These are phyloP conservation scores for Probaryconus sp. DNA, from an alignment of 1,140 invertebrate species.

Conservation along the genomic window DNA sequence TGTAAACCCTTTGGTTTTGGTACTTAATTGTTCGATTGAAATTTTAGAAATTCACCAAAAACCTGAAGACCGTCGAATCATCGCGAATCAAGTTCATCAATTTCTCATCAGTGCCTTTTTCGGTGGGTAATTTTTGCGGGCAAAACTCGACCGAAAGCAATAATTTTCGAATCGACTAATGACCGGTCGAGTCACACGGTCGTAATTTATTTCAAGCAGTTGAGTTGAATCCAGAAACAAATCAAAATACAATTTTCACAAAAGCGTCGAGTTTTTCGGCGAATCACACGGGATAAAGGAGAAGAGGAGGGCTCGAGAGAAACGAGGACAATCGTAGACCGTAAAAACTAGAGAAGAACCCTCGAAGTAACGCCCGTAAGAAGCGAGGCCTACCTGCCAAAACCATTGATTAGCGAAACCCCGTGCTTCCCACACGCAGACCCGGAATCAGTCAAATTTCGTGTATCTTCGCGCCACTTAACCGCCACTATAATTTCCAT, in stretches of 20 bases:
- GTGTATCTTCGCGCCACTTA: constrained; percentile 73
- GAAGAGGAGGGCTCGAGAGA: constrained; percentile 10
- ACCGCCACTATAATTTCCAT: constrained; percentile 74
- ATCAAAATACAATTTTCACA: constrained; percentile 58
- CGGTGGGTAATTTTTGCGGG: constrained; percentile 26
- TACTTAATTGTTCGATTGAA: no score
- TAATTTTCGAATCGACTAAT: constrained; percentile 55
- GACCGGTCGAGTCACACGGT: constrained; percentile 38
- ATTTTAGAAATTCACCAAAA: no score
- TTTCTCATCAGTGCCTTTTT: constrained; percentile 37
- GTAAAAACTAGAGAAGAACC: no score
- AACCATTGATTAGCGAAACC: constrained; percentile 78
- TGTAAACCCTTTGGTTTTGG: no score
- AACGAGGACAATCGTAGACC: constrained; percentile 32
- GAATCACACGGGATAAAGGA: constrained; percentile 19
- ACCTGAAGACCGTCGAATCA: no score
- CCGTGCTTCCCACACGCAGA: constrained; percentile 75
- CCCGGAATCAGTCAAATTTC: constrained; percentile 71
- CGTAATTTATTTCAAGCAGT: constrained; percentile 54
- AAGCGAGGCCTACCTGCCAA: constrained; percentile 75
- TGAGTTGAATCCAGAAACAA: constrained; percentile 42
- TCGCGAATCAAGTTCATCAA: constrained; percentile 45
- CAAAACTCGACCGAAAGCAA: constrained; percentile 34
- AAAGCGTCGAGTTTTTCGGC: constrained; percentile 45
- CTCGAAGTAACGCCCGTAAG: constrained; percentile 66